These are phyloP conservation scores for Crypturellus tataupa DNA, from an alignment of 2,797 vertebrate genomes.

Conservation along the genomic window DNA sequence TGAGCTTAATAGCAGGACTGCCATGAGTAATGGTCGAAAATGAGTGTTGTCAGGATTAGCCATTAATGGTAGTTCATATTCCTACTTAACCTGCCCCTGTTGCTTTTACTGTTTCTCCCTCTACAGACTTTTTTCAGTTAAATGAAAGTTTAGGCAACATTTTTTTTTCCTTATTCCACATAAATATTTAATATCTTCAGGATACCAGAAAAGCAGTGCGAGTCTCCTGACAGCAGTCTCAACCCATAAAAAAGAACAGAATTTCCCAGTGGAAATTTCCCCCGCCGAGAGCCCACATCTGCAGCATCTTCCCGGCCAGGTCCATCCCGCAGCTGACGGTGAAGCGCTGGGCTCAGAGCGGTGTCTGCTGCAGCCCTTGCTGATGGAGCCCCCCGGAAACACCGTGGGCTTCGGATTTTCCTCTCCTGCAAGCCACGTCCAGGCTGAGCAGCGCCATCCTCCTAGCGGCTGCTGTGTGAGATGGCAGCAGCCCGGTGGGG, in stretches of 20 bases:
- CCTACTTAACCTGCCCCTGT: not conserved
- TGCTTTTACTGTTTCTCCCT: not conserved
- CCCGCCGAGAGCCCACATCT: not conserved
- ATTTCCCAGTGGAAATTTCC: not conserved
- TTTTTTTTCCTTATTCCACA: constrained; percentile 49
- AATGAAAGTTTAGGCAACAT: constrained; percentile 8
- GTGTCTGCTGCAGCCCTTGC: not conserved
- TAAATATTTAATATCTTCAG: constrained; percentile 35
- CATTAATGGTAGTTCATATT: not conserved
- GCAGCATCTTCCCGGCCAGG: not conserved
- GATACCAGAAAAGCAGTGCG: not conserved
- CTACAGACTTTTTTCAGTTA: not conserved
- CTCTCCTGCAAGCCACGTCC: constrained; percentile 39
- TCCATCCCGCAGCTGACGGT: not conserved
- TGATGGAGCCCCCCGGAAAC: not conserved
- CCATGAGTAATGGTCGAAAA: not conserved
- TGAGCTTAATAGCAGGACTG: not conserved
- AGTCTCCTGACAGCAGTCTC: constrained; percentile 1
- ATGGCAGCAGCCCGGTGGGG: constrained; percentile 44
- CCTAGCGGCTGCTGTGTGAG: constrained; percentile 36
- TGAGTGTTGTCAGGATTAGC: not conserved
- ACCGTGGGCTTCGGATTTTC: not conserved
- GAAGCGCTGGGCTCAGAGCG: not conserved
- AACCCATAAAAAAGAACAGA: not conserved
- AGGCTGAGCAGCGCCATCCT: constrained; percentile 56